Conservation (phyloP, 2,888 invertebrate genomes). For the Lypha dubia region DNA sequence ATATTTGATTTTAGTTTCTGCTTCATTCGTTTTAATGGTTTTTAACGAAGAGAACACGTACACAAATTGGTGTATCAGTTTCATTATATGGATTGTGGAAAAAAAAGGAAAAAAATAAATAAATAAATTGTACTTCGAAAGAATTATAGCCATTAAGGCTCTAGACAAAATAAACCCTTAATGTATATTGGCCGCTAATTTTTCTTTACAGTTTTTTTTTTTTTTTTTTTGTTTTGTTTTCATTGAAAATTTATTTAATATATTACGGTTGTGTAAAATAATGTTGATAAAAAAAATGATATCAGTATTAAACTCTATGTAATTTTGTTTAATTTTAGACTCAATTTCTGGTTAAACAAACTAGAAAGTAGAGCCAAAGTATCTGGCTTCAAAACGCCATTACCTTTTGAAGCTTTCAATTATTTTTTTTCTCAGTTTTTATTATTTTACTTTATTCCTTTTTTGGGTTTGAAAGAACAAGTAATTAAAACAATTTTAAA, state of each 20-base stretch:
- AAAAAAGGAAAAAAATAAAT: slow-evolving; percentile 21
- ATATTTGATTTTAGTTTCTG: slow-evolving; percentile 68
- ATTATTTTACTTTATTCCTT: too few relatives aligned
- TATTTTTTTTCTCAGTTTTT: too few relatives aligned
- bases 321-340: slow-evolving; percentile 43
- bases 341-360: not conserved
- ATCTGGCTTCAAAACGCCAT: too few relatives aligned
- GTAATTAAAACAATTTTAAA: too few relatives aligned
- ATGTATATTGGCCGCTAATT: slow-evolving; percentile 4
- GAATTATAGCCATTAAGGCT: slow-evolving; percentile 57
- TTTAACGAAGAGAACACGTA: not conserved
- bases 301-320: slow-evolving; percentile 31
- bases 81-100: not conserved
- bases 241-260: not conserved
- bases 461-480: too few relatives aligned
- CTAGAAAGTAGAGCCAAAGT: too few relatives aligned
- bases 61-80: not conserved
- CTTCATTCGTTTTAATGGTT: slow-evolving; percentile 58
- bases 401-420: not conserved
- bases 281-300: slow-evolving; percentile 28
- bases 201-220: slow-evolving; percentile 29
- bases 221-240: too few relatives aligned
- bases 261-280: not conserved
- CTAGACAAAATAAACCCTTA: slow-evolving; percentile 55
- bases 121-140: slow-evolving; percentile 63